Evolutionary conservation across 2,797 vertebrate species (phyloP).

Genomic region (Craterocephalus amniculus): DNA sequence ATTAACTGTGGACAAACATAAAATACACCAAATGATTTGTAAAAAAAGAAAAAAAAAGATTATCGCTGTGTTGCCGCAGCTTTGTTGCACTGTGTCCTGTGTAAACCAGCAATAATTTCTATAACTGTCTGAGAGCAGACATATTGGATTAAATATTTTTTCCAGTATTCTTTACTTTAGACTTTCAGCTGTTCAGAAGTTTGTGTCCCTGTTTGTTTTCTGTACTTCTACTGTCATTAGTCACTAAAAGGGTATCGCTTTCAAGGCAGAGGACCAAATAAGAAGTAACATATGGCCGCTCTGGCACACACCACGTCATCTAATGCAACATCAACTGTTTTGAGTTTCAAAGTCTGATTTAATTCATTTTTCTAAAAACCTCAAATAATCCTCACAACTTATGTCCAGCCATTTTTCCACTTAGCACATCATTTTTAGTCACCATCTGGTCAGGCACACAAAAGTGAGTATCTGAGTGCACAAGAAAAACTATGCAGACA

Average conservation of each 20-base stretch:
- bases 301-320: neutral
- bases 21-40: no score
- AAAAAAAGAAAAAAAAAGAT: no score
- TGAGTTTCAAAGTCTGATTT: slow-evolving; percentile 7
- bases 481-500: neutral
- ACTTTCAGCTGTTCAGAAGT: neutral
- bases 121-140: no score
- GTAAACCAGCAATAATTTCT: no score
- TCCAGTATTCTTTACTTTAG: no score
- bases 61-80: no score
- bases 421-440: slow-evolving; percentile 18
- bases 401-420: slow-evolving; percentile 3
- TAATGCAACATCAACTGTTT: neutral
- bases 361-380: neutral
- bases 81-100: neutral
- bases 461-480: slow-evolving; percentile 19
- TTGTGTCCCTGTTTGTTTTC: neutral
- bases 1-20: no score
- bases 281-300: neutral
- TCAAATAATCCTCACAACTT: neutral
- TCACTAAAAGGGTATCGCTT: neutral
- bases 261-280: neutral
- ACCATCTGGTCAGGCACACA: slow-evolving; percentile 20
- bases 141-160: no score
- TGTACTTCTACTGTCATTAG: neutral